These are phyloP conservation scores for Spialia ferax DNA, from an alignment of 2,888 invertebrate species.

Conservation along the genomic window DNA sequence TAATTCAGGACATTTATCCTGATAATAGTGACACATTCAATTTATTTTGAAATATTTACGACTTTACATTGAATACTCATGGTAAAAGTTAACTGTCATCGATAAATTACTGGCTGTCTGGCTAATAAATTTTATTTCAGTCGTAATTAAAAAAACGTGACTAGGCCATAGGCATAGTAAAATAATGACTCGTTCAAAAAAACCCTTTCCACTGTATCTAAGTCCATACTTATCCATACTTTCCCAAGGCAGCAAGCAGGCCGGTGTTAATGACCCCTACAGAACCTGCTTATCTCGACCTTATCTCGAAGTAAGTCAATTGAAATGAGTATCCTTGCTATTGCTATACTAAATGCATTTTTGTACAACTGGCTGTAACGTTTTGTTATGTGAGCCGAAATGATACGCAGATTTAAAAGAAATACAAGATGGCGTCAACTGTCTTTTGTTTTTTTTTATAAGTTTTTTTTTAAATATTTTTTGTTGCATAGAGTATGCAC, in stretches of 20 bases:
- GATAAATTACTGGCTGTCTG: too few relatives aligned
- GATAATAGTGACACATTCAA: too few relatives aligned
- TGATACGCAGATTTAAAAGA: neutral
- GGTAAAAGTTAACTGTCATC: too few relatives aligned
- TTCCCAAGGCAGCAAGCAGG: constrained; percentile 33
- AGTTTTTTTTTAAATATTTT: neutral
- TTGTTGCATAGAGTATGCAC: neutral
- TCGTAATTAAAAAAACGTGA: neutral
- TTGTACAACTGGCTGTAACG: constrained; percentile 1
- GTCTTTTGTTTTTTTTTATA: neutral
- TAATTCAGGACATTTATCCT: too few relatives aligned
- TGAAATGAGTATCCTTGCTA: constrained; percentile 42
- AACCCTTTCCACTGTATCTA: constrained; percentile 39
- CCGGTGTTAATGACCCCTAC: constrained; percentile 58
- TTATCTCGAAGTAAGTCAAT: constrained; percentile 56
- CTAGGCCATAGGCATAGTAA: neutral
- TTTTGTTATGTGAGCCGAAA: constrained; percentile 1
- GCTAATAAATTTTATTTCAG: too few relatives aligned
- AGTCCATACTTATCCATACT: constrained; percentile 38
- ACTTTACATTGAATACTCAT: too few relatives aligned
- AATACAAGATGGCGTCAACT: neutral
- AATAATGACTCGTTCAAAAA: neutral
- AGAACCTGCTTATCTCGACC: constrained; percentile 58
- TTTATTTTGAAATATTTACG: too few relatives aligned
- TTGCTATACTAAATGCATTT: constrained; percentile 10